Base-by-base conservation (phyloP, 2,797 vertebrate species). In the Astyanax mexicanus region DNA sequence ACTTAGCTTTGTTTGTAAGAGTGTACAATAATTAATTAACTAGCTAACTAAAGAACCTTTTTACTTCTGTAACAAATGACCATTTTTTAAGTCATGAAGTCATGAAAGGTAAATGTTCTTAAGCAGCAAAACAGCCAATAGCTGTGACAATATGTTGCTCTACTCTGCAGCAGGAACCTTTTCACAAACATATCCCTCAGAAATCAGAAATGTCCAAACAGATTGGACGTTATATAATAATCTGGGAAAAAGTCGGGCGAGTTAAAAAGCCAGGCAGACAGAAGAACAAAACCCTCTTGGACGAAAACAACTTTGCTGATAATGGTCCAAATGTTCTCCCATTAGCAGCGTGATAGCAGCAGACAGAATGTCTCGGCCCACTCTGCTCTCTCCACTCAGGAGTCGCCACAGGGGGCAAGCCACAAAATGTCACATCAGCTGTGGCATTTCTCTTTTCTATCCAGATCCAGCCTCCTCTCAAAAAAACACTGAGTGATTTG, bases 401-500 rank as follows among this genome's bases (percentile, higher is more conserved):
- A 79, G 57, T 61, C 44, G 69, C 69, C 73, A 70, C 66, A 65
- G 72, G 69, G 69, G 78, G 75, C 62, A 65, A 44, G 58, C 47
- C 75, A 71, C 60, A 70, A 83, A 78, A 88, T 86, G 84, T 84
- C 83, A 85, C 77, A 80, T 69, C 69, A 62, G 73, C 80, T 82
- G 27, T 88, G 89, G 81, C 84, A 85, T 87, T 88, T 84, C 71
- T 78, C 44, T 61, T n/a, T 68, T 80, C 44, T 70, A 67, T 61
- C 38, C 40, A 58, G 65, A 64, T 72, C 62, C 65, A 61, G 32
- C 57, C 54, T 77, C 64, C 77, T 19, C 45, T 69, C 32, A 38
- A 74, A 67, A 38, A 74, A 67, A 69, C 61, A 72, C 71, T 73
- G 81, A 82, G 69, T 77, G 72, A 66, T 77, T 76, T 69, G 75